phyloP scores from a whole-genome alignment of 2,888 invertebrate genomes.

The Meandrusa payeni region DNA sequence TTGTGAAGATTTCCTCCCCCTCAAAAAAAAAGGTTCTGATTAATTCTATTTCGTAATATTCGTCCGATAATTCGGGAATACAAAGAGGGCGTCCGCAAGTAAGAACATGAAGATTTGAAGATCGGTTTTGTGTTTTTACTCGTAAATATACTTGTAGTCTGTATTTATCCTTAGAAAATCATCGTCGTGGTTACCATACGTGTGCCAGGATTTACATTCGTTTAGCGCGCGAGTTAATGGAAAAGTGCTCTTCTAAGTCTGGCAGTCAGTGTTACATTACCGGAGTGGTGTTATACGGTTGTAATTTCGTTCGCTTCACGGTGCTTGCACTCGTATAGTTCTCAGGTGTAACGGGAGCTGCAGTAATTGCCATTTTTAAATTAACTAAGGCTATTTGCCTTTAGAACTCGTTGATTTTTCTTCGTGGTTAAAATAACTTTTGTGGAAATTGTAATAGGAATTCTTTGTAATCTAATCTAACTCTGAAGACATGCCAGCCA shows the following conservation, averaged over 20 bases:
- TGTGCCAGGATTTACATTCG: slow-evolving; percentile 33
- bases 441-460: too few relatives aligned
- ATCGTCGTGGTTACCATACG: slow-evolving; percentile 2
- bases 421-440: too few relatives aligned
- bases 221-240: slow-evolving; percentile 33
- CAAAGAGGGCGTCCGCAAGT: too few relatives aligned
- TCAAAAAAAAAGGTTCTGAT: too few relatives aligned
- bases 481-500: too few relatives aligned
- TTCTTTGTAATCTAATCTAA: too few relatives aligned
- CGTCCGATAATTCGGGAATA: too few relatives aligned
- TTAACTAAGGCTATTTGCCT: not conserved
- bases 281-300: slow-evolving; percentile 18
- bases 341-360: not conserved
- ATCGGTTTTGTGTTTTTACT: too few relatives aligned
- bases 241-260: slow-evolving; percentile 26
- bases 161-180: not conserved
- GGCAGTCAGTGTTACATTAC: slow-evolving; percentile 21
- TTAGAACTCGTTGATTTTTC: too few relatives aligned
- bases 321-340: slow-evolving; percentile 10
- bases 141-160: too few relatives aligned
- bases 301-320: slow-evolving; percentile 21
- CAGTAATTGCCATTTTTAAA: slow-evolving; percentile 8
- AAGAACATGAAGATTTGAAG: not conserved
- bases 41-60: too few relatives aligned
- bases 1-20: too few relatives aligned